Evolutionary conservation across 2,113 vertebrate genomes (phyloP).

Genomic region (Mesoclemmys tuberculata): DNA sequence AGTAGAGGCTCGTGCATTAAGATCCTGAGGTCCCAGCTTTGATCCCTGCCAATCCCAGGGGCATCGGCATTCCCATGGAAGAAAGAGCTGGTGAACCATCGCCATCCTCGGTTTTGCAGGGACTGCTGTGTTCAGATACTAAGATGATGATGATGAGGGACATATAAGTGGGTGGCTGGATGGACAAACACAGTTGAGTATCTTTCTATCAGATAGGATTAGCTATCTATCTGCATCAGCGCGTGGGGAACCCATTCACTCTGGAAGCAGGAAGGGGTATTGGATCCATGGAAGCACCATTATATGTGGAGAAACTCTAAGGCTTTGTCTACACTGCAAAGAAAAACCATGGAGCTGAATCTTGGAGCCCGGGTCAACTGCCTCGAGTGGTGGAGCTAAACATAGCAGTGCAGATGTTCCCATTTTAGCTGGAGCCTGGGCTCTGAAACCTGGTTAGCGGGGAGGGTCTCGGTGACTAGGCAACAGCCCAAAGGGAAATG

Average conservation of each 20-base stretch:
- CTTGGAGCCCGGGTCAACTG: not conserved
- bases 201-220: accelerated
- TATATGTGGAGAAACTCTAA: not conserved
- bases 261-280: not conserved
- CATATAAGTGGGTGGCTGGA: not conserved
- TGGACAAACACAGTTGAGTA: not conserved
- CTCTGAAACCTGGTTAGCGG: not conserved
- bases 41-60: no score
- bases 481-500: no score
- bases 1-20: no score
- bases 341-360: not conserved
- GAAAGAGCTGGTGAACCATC: not conserved
- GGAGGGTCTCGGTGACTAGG: not conserved
- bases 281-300: not conserved
- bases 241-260: not conserved
- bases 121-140: not conserved
- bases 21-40: no score
- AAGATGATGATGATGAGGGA: accelerated
- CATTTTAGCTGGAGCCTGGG: no score
- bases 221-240: not conserved
- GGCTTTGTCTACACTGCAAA: no score
- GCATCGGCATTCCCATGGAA: not conserved
- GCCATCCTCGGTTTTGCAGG: not conserved
- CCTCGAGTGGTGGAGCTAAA: not conserved
- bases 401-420: not conserved